A percentile compares a stretch with the other conserved stretches of the same genome.
Evolutionary conservation across 2,797 vertebrate species (phyloP).

Genomic region (Rhinichthys osculus): DNA sequence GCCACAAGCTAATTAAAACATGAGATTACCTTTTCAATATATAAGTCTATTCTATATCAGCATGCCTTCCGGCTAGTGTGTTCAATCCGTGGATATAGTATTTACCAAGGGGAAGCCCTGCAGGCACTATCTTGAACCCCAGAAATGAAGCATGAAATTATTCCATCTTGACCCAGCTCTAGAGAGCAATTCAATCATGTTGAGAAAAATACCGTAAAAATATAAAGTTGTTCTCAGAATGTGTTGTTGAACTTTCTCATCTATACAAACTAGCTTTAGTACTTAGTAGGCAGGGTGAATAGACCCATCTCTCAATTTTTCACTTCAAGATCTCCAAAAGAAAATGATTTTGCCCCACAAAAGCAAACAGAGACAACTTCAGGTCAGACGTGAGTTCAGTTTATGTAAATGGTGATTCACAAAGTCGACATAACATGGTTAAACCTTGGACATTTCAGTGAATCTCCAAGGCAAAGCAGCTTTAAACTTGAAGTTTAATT

Average conservation of each 20-base stretch:
- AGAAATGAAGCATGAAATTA: constrained; percentile 79
- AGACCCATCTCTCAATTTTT: background rate
- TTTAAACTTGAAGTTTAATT: background rate
- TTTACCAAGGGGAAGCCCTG: constrained; percentile 64
- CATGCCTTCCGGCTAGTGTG: constrained; percentile 58
- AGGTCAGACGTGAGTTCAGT: background rate
- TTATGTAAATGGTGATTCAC: constrained; percentile 1
- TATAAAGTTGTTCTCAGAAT: constrained; percentile 61
- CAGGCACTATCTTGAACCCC: constrained; percentile 64
- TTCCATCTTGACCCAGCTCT: constrained; percentile 64
- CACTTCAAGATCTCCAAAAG: constrained; percentile 10
- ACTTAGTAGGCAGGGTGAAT: constrained; percentile 1
- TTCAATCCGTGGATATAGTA: constrained; percentile 55
- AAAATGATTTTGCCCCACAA: background rate
- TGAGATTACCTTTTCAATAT: constrained; percentile 50
- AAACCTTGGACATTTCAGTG: background rate
- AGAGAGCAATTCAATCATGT: constrained; percentile 58
- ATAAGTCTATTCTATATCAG: constrained; percentile 60
- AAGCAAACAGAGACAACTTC: constrained; percentile 2
- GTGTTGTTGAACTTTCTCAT: constrained; percentile 13
- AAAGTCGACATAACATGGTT: background rate
- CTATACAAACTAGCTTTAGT: constrained; percentile 32
- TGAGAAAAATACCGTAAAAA: constrained; percentile 47
- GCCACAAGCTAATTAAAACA: constrained; percentile 45
- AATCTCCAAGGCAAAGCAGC: background rate